Evolutionary conservation across 2,888 invertebrate genomes (phyloP), one percentile per base, ranked within the genome.

Genomic region (Polyploca ridens): DNA sequence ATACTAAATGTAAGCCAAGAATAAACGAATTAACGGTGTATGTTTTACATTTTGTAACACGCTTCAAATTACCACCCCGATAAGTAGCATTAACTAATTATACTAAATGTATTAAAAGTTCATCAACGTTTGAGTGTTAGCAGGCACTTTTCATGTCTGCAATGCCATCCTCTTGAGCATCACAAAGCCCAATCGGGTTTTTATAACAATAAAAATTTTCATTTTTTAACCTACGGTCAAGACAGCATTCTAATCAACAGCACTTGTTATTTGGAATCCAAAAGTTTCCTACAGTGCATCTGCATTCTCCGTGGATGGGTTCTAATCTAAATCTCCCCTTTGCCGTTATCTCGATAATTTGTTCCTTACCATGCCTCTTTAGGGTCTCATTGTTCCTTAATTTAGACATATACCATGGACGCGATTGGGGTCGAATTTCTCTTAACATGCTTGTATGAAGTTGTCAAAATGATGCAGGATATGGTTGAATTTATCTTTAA

Each of bases 321-420:
- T 3, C 7, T 14, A 16, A 0, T 46, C 14, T n/a, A 4, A 16
- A 0, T 46, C 14, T n/a, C 38, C 59, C 33, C 58, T 14, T 6
- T n/a, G 46, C 7, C 4, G 4, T n/a, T n/a, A 13, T 16, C 5
- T 38, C 1, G 11, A 38, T 13, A 41, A 61, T 61, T 27, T 27
- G 41, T 61, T 41, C 61, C 27, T 27, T 13, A 61, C 11, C 13
- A 61, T 41, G 5, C 58, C 3, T 14, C 4, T 44, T 61, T 19
- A 44, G 27, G 13, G 41, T 19, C 13, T 60, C 62, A 63, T 69
- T 65, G 64, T 63, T 58, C 62, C 64, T 63, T 49, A 33, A 65
- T 74, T 69, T 41, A 41, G 60, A 35, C 35, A 59, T 35, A n/a
- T 4, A 59, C 7, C 10, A 54, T 54, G 59, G n/a, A 61, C 14